These are phyloP conservation scores for Pseudomyrmex cubaensis DNA, from an alignment of 1,140 invertebrate species.

Conservation along the genomic window DNA sequence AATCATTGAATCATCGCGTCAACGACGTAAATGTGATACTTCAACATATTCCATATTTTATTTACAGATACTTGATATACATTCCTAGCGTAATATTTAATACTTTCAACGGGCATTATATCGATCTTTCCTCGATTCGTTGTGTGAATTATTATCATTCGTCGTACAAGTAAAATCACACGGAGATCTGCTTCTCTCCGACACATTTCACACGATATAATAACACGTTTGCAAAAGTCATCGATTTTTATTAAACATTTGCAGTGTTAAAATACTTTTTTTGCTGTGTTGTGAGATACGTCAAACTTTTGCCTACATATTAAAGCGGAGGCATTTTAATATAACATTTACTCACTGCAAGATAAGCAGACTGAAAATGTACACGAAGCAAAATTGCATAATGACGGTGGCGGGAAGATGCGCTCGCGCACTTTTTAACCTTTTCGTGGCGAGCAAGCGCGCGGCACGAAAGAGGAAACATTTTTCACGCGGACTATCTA, in stretches of 20 bases:
- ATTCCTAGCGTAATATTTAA: background rate
- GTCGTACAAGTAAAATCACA: no score
- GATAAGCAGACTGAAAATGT: slow-evolving; percentile 34
- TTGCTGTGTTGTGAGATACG: background rate
- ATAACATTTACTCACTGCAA: slow-evolving; percentile 28
- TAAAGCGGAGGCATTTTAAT: slow-evolving; percentile 4
- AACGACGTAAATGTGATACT: background rate
- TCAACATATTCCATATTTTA: no score
- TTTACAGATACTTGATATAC: no score
- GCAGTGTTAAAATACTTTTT: slow-evolving; percentile 7
- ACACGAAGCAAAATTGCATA: slow-evolving; percentile 44
- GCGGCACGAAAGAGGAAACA: slow-evolving; percentile 7
- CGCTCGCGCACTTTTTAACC: slow-evolving; percentile 22
- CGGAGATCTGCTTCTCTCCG: background rate
- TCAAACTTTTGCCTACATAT: background rate
- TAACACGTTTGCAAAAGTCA: background rate
- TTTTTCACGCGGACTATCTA: slow-evolving; percentile 5
- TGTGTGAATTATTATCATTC: no score
- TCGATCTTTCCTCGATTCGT: no score
- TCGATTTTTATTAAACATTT: background rate
- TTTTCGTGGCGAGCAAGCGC: slow-evolving; percentile 22
- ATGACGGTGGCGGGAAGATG: slow-evolving; percentile 30
- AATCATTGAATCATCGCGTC: slow-evolving; percentile 43
- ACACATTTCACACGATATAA: slow-evolving; percentile 14
- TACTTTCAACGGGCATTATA: slow-evolving; percentile 5